Evolutionary conservation across 2,797 vertebrate genomes (phyloP).

Genomic region (Mustela erminea): DNA sequence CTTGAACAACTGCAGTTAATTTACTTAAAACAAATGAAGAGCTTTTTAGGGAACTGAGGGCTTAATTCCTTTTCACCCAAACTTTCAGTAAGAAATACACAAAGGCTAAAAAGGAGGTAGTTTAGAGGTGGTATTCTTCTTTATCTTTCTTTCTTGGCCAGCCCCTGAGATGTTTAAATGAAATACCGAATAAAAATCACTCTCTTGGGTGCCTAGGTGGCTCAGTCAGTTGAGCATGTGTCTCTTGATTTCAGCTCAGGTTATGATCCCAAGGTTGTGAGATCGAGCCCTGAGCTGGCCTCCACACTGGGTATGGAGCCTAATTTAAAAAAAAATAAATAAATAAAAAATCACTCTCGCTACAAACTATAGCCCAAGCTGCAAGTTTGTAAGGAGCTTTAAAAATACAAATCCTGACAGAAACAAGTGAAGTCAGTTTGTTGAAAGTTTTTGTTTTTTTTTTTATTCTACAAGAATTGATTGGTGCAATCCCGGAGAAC

Average conservation of each 20-base stretch:
- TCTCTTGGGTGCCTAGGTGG: neutral
- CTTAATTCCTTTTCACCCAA: neutral
- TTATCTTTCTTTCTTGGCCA: neutral
- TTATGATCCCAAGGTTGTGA: neutral
- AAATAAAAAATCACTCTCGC: neutral
- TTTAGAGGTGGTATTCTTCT: neutral
- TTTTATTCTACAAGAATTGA: constrained; percentile 72
- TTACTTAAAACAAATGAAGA: constrained; percentile 50
- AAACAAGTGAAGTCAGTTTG: constrained; percentile 59
- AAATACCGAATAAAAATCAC: constrained; percentile 29
- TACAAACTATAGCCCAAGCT: neutral
- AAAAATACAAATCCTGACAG: constrained; percentile 64
- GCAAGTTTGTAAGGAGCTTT: neutral
- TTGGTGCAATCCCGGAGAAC: constrained; percentile 35
- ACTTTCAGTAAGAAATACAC: constrained; percentile 34
- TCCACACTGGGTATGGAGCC: neutral
- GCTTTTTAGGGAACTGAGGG: neutral
- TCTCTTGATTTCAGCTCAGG: neutral
- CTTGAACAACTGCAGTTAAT: constrained; percentile 24
- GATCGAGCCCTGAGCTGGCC: neutral
- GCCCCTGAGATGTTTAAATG: neutral
- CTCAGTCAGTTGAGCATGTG: neutral
- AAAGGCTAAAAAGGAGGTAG: neutral
- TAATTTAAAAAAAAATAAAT: neutral
- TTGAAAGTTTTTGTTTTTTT: constrained; percentile 34